Percentiles rank a stretch among this genome's conserved stretches.
phyloP scores from a whole-genome alignment of 2,888 invertebrate species.

The Leucoptera coffeella region DNA sequence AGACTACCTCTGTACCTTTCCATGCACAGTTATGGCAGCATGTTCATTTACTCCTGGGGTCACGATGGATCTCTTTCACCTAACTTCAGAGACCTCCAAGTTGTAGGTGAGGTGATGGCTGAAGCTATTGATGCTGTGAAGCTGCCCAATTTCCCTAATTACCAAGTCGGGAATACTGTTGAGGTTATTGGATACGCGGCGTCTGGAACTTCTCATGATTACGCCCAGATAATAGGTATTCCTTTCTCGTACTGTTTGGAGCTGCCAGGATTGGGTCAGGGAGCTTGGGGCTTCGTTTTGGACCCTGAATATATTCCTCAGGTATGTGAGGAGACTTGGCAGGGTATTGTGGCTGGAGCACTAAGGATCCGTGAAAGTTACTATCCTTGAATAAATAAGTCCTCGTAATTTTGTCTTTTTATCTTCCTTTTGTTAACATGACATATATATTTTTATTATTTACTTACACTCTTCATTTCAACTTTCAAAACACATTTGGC shows the following conservation, averaged over 20 bases:
- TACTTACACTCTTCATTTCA: no score
- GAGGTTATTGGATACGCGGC: slow-evolving; percentile 47
- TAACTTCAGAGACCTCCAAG: slow-evolving; percentile 35
- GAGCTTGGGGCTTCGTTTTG: slow-evolving; percentile 48
- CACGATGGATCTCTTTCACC: slow-evolving; percentile 44
- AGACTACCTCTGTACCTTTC: slow-evolving; percentile 60
- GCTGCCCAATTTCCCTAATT: slow-evolving; percentile 25
- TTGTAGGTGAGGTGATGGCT: slow-evolving; percentile 27
- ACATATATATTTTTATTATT: no score
- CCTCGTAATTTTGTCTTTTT: no score
- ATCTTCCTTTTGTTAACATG: no score
- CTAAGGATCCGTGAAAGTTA: slow-evolving; percentile 18
- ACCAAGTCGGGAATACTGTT: slow-evolving; percentile 46
- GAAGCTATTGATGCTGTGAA: slow-evolving; percentile 21
- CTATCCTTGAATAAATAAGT: no score
- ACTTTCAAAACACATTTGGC: no score
- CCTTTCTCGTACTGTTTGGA: slow-evolving; percentile 59
- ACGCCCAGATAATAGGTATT: slow-evolving; percentile 50
- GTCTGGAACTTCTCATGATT: slow-evolving; percentile 62
- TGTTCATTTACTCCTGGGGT: slow-evolving; percentile 65
- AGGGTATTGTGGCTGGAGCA: slow-evolving; percentile 43
- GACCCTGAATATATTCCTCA: slow-evolving; percentile 45
- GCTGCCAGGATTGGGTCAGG: slow-evolving; percentile 47
- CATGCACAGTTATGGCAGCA: slow-evolving; percentile 69
- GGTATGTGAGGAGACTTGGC: slow-evolving; percentile 56